phyloP scores from a whole-genome alignment of 2,888 invertebrate genomes.

The Encarsia formosa region DNA sequence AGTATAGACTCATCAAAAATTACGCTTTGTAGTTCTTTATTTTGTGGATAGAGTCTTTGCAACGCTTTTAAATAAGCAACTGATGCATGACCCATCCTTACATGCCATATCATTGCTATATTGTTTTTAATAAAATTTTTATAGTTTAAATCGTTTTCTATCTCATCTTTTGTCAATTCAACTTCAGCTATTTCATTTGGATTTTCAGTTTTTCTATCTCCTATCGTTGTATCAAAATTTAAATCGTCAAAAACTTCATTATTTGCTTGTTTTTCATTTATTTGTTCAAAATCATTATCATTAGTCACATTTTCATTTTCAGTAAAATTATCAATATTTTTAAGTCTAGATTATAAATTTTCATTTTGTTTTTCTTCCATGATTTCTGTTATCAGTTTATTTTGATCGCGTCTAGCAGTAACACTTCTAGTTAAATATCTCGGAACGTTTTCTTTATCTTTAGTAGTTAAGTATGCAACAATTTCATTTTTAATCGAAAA shows the following conservation, averaged over 20 bases:
- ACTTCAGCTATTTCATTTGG: no score
- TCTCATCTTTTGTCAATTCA: no score
- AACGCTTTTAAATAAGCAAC: conserved; percentile 28
- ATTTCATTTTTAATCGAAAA: not conserved
- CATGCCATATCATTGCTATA: conserved; percentile 31
- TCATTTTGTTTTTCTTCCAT: not conserved
- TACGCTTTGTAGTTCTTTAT: conserved; percentile 14
- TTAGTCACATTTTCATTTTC: not conserved
- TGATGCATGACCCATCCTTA: conserved; percentile 30
- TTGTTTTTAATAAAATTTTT: conserved; percentile 21
- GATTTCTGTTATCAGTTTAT: not conserved
- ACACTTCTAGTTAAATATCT: conserved; percentile 20
- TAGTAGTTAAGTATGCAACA: conserved; percentile 3
- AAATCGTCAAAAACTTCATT: conserved; percentile 10
- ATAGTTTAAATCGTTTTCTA: conserved; percentile 8
- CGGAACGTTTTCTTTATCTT: not conserved
- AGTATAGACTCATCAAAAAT: conserved; percentile 28
- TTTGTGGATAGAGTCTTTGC: conserved; percentile 19
- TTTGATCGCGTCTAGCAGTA: not conserved
- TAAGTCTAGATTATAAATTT: not conserved
- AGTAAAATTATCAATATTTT: not conserved
- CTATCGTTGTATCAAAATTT: no score
- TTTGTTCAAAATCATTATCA: no score
- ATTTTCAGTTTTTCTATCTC: conserved; percentile 20
- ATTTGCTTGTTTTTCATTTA: no score